A percentile compares a stretch with the other conserved stretches of the same genome.
Conservation (phyloP, 2,888 invertebrate genomes). For the Liopterus haemorrhoidalis region DNA sequence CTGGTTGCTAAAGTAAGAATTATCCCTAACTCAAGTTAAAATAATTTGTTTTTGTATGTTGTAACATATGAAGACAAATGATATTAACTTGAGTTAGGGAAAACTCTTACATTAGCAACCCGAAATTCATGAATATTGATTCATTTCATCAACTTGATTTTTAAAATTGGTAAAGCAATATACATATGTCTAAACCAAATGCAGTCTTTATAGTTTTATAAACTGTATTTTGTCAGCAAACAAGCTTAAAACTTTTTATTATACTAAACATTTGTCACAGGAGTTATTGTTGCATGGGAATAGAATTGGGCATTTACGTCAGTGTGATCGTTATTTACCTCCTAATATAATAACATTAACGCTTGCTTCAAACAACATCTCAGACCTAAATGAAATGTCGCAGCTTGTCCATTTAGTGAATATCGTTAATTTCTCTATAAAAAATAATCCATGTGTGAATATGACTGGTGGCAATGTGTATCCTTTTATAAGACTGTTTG, state of each 20-base stretch:
- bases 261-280: too few species aligned
- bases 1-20: too few species aligned
- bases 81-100: too few species aligned
- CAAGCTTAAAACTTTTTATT: too few species aligned
- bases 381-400: conserved; percentile 80
- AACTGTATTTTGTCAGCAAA: too few species aligned
- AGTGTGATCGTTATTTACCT: conserved; percentile 79
- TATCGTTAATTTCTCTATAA: conserved; percentile 75
- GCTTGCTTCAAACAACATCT: conserved; percentile 75
- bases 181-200: too few species aligned
- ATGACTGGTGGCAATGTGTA: conserved; percentile 74
- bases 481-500: conserved; percentile 51
- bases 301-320: conserved; percentile 71
- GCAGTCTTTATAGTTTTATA: too few species aligned
- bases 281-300: conserved; percentile 81
- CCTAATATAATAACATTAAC: conserved; percentile 66
- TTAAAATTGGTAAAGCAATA: conserved; percentile 10
- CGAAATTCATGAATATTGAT: too few species aligned
- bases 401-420: conserved; percentile 70
- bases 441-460: conserved; percentile 81
- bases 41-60: too few species aligned
- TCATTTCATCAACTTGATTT: conserved; percentile 4
- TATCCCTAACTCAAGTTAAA: too few species aligned
- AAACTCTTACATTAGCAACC: too few species aligned
- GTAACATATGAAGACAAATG: too few species aligned